Evolutionary conservation across 1,140 invertebrate species (phyloP), one percentile per base, ranked within the genome.

Genomic region (Mylabris phalerata): DNA sequence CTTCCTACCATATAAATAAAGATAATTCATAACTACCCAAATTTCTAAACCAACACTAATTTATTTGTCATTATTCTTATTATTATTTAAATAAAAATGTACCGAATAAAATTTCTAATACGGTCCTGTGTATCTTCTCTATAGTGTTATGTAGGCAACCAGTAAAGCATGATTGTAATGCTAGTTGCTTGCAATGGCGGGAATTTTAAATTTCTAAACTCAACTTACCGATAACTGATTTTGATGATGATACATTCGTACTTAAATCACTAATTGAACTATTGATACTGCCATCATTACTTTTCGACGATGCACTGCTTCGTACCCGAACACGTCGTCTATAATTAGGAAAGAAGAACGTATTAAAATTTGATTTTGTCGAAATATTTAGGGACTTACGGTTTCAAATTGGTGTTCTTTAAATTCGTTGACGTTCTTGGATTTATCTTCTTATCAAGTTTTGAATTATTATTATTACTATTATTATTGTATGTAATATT

Each of bases 211-310:
- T 19, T 19, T 19, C 19, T 19, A 19, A 19, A 19, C 19, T 19
- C 19, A 40, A 65, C 66, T 67, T 61, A 67, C 66, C 55, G 3
- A 61, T 25, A 52, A 47, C 24, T 48, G 61, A 67, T 32, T 69
- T 69, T 41, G 59, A 57, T 40, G 52, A 49, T 9, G 50, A 48
- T 25, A 58, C 52, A 4, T 62, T 55, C 11, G 64, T 58, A 64
- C 70, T 72, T 7, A 72, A 40, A 57, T 72, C 70, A 48, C 70
- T 72, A 41, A 70, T 51, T 7, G 70, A 72, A 61, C 70, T 72
- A 44, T 72, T 61, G 41, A 67, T 66, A 46, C 65, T 70, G 44
- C 63, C 69, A 44, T 61, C 59, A 9, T 50, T 50, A 42, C 27
- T 52, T 52, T 64, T 44, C 11, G 61, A 42, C 4, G 41, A 42